A percentile compares a stretch with the other conserved stretches of the same genome.
Evolutionary conservation across 2,797 vertebrate genomes (phyloP).

Genomic region (Helicolenus hilgendorfi): DNA sequence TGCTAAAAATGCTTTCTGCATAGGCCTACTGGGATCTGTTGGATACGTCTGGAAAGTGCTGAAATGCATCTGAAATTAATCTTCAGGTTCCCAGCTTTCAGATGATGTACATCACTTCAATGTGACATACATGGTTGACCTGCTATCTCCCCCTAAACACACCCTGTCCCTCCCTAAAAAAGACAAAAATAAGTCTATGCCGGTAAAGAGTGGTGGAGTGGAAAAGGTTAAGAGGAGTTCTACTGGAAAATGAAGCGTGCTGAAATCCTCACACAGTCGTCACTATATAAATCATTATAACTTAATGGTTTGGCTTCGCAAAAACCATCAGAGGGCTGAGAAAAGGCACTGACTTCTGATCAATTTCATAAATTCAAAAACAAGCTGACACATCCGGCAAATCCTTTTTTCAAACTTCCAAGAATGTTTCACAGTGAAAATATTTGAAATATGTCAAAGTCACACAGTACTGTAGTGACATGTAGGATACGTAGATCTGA

Average conservation of each 20-base stretch:
- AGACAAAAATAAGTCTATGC: too few relatives aligned
- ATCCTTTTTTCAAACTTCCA: neutral
- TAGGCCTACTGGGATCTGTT: too few relatives aligned
- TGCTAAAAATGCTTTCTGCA: too few relatives aligned
- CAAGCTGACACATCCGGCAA: neutral
- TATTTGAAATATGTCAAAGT: neutral
- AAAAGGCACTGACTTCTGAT: neutral
- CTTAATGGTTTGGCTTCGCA: constrained; percentile 52
- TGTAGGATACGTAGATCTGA: neutral
- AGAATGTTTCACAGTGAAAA: constrained; percentile 1
- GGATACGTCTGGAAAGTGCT: too few relatives aligned
- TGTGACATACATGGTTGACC: too few relatives aligned
- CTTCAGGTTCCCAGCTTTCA: too few relatives aligned
- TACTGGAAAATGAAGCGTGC: neutral
- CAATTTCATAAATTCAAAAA: neutral
- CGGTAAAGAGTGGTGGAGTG: too few relatives aligned
- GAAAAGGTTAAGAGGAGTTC: neutral
- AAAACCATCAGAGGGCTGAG: neutral
- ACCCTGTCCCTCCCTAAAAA: too few relatives aligned
- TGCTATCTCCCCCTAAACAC: too few relatives aligned
- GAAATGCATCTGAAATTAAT: too few relatives aligned
- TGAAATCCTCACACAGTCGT: constrained; percentile 2
- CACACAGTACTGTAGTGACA: neutral
- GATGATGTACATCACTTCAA: fast-evolving
- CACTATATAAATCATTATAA: constrained; percentile 20